Conservation (phyloP, 2,113 vertebrate species). For the Leptocoma aspasia region DNA sequence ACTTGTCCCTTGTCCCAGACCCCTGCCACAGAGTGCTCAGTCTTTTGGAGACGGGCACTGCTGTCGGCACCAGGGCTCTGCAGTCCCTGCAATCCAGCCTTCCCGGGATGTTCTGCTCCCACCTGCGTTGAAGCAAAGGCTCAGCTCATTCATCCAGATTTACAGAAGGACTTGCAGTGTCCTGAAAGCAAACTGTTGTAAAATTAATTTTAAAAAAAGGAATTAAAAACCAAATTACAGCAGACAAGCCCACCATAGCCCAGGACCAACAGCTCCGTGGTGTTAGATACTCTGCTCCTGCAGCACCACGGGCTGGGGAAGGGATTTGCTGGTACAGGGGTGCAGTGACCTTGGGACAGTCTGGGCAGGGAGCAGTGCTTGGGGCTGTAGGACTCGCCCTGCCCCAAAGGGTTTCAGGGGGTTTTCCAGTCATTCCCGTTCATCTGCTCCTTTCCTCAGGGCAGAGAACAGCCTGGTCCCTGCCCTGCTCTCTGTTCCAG, state of each 20-base stretch:
- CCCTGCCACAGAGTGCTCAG: neutral
- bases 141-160: neutral
- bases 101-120: neutral
- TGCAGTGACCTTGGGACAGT: neutral
- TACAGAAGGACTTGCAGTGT: neutral
- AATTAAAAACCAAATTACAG: neutral
- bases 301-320: neutral
- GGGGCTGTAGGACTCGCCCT: neutral
- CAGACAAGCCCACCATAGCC: fast-evolving
- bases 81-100: neutral
- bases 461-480: neutral
- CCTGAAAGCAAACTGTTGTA: neutral
- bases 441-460: neutral
- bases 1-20: neutral
- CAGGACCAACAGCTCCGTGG: fast-evolving
- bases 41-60: neutral
- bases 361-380: neutral
- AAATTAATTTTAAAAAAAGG: neutral
- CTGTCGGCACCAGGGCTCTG: neutral
- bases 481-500: neutral
- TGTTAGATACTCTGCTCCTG: too few relatives aligned
- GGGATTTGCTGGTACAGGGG: neutral
- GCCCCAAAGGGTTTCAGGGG: neutral
- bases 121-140: neutral
- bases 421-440: neutral